phyloP scores from a whole-genome alignment of 1,140 invertebrate genomes.

The Aradophagus sp. region DNA sequence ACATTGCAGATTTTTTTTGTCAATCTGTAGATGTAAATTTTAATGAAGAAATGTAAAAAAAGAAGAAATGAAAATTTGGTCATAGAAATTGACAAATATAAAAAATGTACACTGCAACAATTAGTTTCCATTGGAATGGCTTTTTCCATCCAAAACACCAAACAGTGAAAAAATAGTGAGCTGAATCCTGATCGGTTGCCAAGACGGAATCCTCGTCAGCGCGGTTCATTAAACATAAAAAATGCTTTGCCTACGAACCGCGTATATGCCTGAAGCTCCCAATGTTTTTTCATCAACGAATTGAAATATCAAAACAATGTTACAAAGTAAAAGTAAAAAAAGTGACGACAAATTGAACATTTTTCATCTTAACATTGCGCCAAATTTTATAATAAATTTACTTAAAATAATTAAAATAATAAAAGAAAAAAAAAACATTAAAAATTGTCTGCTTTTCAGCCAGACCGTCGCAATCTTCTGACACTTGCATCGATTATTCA shows the following conservation, averaged over 20 bases:
- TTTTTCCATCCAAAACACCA: conserved; percentile 36
- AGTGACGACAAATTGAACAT: conserved; percentile 1
- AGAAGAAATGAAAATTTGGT: not conserved
- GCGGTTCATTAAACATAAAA: conserved; percentile 34
- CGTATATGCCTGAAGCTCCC: too few species aligned
- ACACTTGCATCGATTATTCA: conserved; percentile 24
- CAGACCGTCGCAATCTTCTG: conserved; percentile 33
- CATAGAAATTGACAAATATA: not conserved
- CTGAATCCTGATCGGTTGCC: conserved; percentile 37
- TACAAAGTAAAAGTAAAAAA: too few species aligned
- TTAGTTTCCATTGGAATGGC: conserved; percentile 31
- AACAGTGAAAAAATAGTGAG: conserved; percentile 35
- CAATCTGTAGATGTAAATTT: too few species aligned
- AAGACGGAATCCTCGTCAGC: conserved; percentile 19
- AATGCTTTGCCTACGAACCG: conserved; percentile 13
- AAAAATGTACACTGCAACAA: conserved; percentile 31
- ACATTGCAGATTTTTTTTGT: too few species aligned
- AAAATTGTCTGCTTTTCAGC: too few species aligned
- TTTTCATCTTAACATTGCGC: too few species aligned
- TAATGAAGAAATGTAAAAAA: too few species aligned
- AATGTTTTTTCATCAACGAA: too few species aligned
- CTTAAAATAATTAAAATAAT: too few species aligned
- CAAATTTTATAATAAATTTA: too few species aligned
- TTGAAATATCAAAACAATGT: too few species aligned
- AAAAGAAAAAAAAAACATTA: too few species aligned